Evolutionary conservation across 2,888 invertebrate genomes (phyloP), one percentile per base, ranked within the genome.

Genomic region (Epirrhoe tristata): DNA sequence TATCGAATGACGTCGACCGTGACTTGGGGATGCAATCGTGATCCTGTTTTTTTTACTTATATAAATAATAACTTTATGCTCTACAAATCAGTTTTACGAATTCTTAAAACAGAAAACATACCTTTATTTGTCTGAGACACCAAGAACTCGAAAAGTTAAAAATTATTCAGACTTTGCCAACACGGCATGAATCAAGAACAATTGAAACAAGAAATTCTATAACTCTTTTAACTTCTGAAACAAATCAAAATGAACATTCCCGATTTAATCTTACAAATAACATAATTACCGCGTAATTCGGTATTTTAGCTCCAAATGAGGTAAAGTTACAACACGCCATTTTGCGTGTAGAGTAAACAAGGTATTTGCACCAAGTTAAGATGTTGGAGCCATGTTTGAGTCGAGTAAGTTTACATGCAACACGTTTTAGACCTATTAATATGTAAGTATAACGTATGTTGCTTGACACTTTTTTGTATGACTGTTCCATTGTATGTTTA

Each of bases 261-360:
- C 24, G 66, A 66, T 62, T 58, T 62, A 66, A 62, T 62, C 66
- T 66, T 50, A 66, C 62, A 51, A 58, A 62, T 63, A 46, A 66
- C 58, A 51, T 62, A 63, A 66, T 66, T 58, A 55, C 58, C 32
- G 6, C 17, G 66, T 51, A 58, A 66, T 58, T 63, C 10, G 43
- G 55, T 55, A 48, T 62, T 58, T 55, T 55, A 58, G 50, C 54
- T 58, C 31, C 50, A 56, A 61, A 52, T 51, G 52, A 62, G 55
- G 61, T 58, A 53, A 62, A 62, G 52, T 77, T 74, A 77, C 67
- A 54, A 54, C 66, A 85, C 86, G 86, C 74, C 71, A 83, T 63
- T 69, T 84, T 73, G 84, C 86, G 85, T 85, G 85, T 54, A 14
- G 56, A 16, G 66, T 55, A 62, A 66, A 66, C 58, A 66, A 53